Evolutionary conservation across 2,113 vertebrate species (phyloP).

Genomic region (Elanus axillaris): DNA sequence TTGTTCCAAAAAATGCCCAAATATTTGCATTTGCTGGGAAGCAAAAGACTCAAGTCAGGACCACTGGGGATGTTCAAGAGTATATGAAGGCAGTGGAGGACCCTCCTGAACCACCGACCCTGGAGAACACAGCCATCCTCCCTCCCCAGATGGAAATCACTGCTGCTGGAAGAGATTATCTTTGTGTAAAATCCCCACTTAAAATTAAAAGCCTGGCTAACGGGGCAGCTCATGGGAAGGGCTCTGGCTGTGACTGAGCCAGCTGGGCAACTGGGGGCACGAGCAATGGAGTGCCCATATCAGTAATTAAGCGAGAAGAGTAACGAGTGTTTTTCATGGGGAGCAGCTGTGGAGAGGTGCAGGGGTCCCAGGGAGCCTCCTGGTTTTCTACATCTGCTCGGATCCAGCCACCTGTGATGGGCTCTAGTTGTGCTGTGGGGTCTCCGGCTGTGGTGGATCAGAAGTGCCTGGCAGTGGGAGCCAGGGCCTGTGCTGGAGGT

Average conservation of each 20-base stretch:
- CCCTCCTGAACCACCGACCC: not conserved
- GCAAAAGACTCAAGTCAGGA: not conserved
- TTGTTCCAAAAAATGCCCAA: not conserved
- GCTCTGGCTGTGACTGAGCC: rapidly evolving
- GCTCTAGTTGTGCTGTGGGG: not conserved
- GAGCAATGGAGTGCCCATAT: not conserved
- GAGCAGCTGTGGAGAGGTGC: not conserved
- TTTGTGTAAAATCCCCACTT: not conserved
- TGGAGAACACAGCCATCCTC: not conserved
- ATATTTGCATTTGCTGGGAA: not conserved
- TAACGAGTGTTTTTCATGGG: not conserved
- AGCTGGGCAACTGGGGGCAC: not conserved
- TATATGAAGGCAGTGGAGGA: not conserved
- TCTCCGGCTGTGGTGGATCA: rapidly evolving
- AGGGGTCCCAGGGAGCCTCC: not conserved
- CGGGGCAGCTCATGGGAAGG: not conserved
- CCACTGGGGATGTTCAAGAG: not conserved
- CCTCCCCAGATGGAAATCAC: not conserved
- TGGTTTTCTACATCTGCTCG: rapidly evolving
- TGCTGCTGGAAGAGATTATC: not conserved
- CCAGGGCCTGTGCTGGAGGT: not conserved
- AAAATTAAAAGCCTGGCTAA: not conserved
- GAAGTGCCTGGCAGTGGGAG: rapidly evolving
- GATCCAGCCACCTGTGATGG: not conserved
- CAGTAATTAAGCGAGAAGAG: not conserved